A percentile compares a stretch with the other conserved stretches of the same genome.
Evolutionary conservation across 2,888 invertebrate genomes (phyloP).

Genomic region (Drosophila colorata): DNA sequence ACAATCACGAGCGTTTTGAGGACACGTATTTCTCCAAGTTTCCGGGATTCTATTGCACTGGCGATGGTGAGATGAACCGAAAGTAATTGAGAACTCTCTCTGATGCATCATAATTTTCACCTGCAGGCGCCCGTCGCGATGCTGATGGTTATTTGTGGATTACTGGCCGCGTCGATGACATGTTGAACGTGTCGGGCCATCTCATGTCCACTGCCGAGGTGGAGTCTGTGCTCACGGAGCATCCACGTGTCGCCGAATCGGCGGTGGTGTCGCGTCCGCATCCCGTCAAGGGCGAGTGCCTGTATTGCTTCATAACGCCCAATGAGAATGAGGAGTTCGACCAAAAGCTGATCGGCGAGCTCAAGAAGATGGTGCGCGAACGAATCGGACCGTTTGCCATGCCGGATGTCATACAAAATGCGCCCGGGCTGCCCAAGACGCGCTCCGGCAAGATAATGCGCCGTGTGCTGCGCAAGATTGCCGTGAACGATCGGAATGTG

Average conservation of each 20-base stretch:
- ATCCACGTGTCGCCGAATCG: constrained; percentile 94
- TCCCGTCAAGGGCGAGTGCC: constrained; percentile 97
- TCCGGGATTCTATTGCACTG: constrained; percentile 98
- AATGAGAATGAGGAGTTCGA: constrained; percentile 91
- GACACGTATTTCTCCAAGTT: constrained; percentile 98
- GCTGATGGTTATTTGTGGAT: constrained; percentile 98
- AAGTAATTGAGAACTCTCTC: neutral
- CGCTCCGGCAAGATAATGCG: constrained; percentile 99
- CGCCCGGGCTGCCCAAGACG: constrained; percentile 97
- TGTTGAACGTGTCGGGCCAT: constrained; percentile 99
- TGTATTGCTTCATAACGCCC: constrained; percentile 98
- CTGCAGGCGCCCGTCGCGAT: constrained; percentile 94
- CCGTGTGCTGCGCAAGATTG: constrained; percentile 96
- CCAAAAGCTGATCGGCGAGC: constrained; percentile 89
- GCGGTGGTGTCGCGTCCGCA: constrained; percentile 98
- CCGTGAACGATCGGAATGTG: constrained; percentile 93
- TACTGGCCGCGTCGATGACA: constrained; percentile 98
- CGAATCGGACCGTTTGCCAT: constrained; percentile 98
- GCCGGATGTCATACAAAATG: constrained; percentile 97
- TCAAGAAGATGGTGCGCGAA: constrained; percentile 92
- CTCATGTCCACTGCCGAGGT: constrained; percentile 98
- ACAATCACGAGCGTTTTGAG: constrained; percentile 95
- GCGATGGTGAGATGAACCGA: constrained; percentile 91
- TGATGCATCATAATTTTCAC: neutral
- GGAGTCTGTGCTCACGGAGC: constrained; percentile 92